These are phyloP conservation scores for Villa cingulata DNA, from an alignment of 2,888 invertebrate genomes.

Conservation along the genomic window DNA sequence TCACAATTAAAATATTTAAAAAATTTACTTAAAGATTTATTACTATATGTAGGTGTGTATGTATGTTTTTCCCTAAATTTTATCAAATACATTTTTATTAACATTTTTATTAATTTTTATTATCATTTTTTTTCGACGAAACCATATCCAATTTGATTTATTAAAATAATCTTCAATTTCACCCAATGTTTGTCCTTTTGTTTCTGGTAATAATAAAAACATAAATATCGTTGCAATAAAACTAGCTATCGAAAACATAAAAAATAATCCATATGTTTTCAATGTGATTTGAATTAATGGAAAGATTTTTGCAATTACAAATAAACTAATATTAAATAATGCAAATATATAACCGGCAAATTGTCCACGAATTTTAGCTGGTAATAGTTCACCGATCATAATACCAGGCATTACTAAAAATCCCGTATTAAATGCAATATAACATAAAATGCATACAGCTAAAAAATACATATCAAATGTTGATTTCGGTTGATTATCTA, in stretches of 20 bases:
- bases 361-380: constrained; percentile 56
- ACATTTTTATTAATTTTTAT: no score
- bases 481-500: constrained; percentile 21
- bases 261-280: constrained; percentile 55
- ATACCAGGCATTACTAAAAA: constrained; percentile 62
- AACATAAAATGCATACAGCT: constrained; percentile 44
- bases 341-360: constrained; percentile 62
- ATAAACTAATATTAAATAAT: constrained; percentile 53
- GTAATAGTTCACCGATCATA: constrained; percentile 62
- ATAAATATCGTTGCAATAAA: constrained; percentile 49
- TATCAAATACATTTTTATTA: no score
- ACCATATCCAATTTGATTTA: constrained; percentile 49
- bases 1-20: no score
- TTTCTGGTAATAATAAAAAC: constrained; percentile 58
- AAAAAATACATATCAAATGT: constrained; percentile 32
- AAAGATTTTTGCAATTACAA: constrained; percentile 55
- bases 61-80: no score
- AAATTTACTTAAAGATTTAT: no score
- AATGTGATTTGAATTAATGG: constrained; percentile 46
- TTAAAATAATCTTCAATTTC: constrained; percentile 70
- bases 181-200: constrained; percentile 53
- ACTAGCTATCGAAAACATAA: constrained; percentile 52
- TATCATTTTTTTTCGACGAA: no score
- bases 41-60: no score
- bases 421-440: constrained; percentile 62